phyloP scores from a whole-genome alignment of 2,797 vertebrate species.

The Acanthurus leucopareius region DNA sequence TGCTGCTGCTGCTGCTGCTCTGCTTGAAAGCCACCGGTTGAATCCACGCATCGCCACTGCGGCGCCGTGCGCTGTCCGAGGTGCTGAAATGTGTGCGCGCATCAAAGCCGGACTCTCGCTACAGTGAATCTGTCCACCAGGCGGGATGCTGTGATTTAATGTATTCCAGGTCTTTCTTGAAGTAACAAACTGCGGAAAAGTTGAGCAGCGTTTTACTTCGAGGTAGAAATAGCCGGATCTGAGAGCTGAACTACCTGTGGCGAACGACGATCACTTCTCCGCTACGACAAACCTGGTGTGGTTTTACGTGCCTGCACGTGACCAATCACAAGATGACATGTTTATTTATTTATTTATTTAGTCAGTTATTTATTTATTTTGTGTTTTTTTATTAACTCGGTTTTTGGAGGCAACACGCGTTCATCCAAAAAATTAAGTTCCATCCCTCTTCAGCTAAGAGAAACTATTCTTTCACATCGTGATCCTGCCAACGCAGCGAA shows the following conservation, averaged over 20 bases:
- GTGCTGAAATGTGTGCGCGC: conserved; percentile 75
- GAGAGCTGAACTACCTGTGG: conserved; percentile 44
- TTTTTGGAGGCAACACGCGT: not conserved
- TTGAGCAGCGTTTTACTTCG: conserved; percentile 13
- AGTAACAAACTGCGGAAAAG: conserved; percentile 14
- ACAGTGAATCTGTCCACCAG: conserved; percentile 6
- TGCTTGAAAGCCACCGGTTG: conserved; percentile 83
- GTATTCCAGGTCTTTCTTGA: conserved; percentile 4
- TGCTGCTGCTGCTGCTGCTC: conserved; percentile 20
- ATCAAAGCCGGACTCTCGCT: conserved; percentile 33
- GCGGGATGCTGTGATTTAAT: not conserved
- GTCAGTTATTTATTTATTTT: conserved; percentile 11
- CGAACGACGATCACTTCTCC: conserved; percentile 31
- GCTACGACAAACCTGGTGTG: conserved; percentile 45
- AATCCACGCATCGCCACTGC: conserved; percentile 78
- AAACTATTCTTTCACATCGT: too few species aligned
- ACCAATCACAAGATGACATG: conserved; percentile 64
- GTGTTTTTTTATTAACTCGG: not conserved
- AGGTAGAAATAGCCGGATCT: conserved; percentile 7
- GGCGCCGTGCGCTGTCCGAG: conserved; percentile 74
- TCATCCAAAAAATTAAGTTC: too few species aligned
- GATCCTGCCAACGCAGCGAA: conserved; percentile 6
- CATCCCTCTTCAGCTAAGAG: too few species aligned
- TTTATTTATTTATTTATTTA: not conserved
- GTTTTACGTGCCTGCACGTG: conserved; percentile 60